Percentiles rank a stretch among this genome's conserved stretches.
Conservation (phyloP, 2,113 vertebrate species). For the Siniperca knerii region DNA sequence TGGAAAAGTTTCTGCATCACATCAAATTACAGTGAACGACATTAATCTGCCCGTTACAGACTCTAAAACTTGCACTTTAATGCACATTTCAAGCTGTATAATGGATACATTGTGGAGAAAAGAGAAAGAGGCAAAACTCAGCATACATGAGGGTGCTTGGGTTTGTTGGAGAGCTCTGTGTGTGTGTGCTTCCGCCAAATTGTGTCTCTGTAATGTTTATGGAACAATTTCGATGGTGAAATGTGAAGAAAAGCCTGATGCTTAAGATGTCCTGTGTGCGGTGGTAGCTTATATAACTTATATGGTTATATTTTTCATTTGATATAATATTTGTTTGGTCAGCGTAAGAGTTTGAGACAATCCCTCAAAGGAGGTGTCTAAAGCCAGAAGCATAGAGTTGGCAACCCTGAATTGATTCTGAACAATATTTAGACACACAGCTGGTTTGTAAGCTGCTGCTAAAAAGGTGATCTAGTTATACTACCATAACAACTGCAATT, state of each 20-base stretch:
- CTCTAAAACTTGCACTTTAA: not conserved
- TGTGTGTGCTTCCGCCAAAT: not conserved
- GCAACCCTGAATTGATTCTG: not conserved
- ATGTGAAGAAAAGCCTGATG: not conserved
- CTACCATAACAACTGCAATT: not conserved
- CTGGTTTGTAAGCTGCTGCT: not conserved
- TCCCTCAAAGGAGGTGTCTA: not conserved
- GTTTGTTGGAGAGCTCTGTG: not conserved
- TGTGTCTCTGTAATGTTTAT: not conserved
- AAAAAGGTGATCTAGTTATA: not conserved
- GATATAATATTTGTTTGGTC: not conserved
- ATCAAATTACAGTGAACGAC: not conserved
- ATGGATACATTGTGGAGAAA: no score
- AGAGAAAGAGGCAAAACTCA: not conserved
- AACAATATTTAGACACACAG: not conserved
- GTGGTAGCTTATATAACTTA: not conserved
- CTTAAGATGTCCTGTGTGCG: not conserved
- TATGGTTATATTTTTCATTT: not conserved
- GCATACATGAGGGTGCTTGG: not conserved
- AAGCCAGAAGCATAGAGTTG: not conserved
- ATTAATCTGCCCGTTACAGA: not conserved
- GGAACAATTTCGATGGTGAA: not conserved
- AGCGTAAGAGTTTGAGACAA: not conserved
- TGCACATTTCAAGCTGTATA: not conserved
- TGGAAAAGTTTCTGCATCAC: not conserved